phyloP scores from a whole-genome alignment of 2,888 invertebrate genomes.

The Ochropacha duplaris region DNA sequence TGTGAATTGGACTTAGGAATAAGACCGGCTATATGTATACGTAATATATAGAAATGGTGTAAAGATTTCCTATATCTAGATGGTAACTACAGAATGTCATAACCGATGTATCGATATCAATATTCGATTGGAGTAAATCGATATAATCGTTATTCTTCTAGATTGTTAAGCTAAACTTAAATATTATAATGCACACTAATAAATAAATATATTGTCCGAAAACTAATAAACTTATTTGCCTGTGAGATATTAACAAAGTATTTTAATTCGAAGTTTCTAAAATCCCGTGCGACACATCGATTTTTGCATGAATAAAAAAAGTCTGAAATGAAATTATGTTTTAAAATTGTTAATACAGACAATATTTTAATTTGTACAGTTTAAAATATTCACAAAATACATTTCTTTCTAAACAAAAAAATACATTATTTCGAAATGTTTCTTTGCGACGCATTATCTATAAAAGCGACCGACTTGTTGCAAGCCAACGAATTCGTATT shows the following conservation, averaged over 20 bases:
- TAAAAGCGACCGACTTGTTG: too few species aligned
- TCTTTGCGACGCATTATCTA: too few species aligned
- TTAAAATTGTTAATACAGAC: too few species aligned
- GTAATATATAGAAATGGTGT: neutral
- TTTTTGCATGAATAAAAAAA: neutral
- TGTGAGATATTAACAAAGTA: neutral
- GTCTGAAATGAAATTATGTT: neutral
- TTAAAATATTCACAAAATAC: too few species aligned
- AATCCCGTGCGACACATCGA: too few species aligned
- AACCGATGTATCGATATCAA: neutral
- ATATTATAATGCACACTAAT: neutral
- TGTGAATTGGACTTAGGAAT: neutral
- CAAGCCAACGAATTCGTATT: too few species aligned
- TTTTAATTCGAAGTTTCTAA: neutral
- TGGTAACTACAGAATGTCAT: neutral
- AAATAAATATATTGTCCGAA: neutral
- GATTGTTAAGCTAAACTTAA: neutral
- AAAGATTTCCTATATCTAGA: neutral
- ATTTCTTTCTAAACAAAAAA: too few species aligned
- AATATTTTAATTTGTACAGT: too few species aligned
- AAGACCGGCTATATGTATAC: neutral
- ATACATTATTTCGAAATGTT: too few species aligned
- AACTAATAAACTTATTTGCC: neutral
- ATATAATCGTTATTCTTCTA: neutral
- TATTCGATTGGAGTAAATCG: neutral